A percentile compares a stretch with the other conserved stretches of the same genome.
Conservation (phyloP, 2,797 vertebrate species). For the Picus viridis region DNA sequence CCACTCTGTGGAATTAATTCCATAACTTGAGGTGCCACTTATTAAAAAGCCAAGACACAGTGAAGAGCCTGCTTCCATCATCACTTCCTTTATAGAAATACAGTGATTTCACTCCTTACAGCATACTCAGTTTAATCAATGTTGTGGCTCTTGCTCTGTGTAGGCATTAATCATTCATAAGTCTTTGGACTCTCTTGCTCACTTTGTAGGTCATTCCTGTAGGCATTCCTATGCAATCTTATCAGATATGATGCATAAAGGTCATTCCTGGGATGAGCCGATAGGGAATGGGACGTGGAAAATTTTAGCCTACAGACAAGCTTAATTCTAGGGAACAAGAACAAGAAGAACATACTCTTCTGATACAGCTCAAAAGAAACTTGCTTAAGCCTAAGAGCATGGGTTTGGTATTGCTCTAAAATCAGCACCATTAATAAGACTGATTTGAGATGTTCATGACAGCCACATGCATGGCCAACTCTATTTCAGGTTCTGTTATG, state of each 20-base stretch:
- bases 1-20: constrained; percentile 58
- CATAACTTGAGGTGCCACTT: constrained; percentile 61
- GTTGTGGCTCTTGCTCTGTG: not conserved
- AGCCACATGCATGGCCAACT: not conserved
- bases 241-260: not conserved
- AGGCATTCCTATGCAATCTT: not conserved
- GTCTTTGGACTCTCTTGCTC: not conserved
- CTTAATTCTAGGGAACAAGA: not conserved
- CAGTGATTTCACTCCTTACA: constrained; percentile 54
- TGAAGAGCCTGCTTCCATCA: constrained; percentile 44
- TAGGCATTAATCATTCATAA: constrained; percentile 51
- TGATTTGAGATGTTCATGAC: not conserved
- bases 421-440: not conserved
- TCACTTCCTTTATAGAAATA: constrained; percentile 37
- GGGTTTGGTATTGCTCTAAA: not conserved
- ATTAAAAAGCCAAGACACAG: constrained; percentile 51
- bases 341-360: not conserved
- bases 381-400: not conserved
- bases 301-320: not conserved
- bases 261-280: not conserved
- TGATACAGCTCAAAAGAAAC: not conserved
- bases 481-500: not conserved
- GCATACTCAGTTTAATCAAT: constrained; percentile 61
- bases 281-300: not conserved
- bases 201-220: constrained; percentile 28